Evolutionary conservation across 2,888 invertebrate genomes (phyloP).

Genomic region (Eupithecia insigniata): DNA sequence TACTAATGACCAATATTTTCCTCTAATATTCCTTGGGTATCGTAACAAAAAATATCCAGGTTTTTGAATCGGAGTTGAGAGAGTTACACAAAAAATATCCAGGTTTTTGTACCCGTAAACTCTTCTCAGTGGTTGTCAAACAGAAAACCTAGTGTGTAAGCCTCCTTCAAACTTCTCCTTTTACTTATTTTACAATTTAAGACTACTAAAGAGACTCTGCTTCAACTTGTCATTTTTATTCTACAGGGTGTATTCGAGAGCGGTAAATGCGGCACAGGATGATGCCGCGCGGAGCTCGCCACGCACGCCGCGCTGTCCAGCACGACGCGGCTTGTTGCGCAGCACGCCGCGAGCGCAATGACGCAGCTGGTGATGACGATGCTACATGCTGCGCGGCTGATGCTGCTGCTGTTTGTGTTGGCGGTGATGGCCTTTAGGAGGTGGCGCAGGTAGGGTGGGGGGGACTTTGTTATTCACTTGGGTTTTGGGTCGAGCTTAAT

Average conservation of each 20-base stretch:
- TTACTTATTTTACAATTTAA: no score
- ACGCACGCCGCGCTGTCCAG: conserved; percentile 50
- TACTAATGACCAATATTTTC: no score
- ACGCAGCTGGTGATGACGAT: conserved; percentile 52
- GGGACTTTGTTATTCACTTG: neutral
- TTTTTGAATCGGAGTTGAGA: no score
- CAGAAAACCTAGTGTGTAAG: no score
- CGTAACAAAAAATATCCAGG: no score
- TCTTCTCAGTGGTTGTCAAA: no score
- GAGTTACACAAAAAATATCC: no score
- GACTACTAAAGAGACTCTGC: no score
- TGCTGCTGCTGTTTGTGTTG: conserved; percentile 54
- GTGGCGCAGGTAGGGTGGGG: conserved; percentile 18
- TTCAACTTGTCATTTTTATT: no score
- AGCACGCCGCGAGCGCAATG: conserved; percentile 54
- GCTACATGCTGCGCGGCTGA: conserved; percentile 52
- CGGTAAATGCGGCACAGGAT: conserved; percentile 93
- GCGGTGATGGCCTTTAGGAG: conserved; percentile 41
- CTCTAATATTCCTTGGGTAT: no score
- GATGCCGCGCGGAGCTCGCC: conserved; percentile 74
- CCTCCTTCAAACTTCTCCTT: no score
- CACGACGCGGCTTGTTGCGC: conserved; percentile 46
- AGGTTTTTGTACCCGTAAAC: no score
- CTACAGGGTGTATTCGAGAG: conserved; percentile 91
- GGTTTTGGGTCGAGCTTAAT: neutral